These are phyloP conservation scores for Drosophila nigricruria DNA, from an alignment of 2,888 invertebrate species.

Conservation along the genomic window DNA sequence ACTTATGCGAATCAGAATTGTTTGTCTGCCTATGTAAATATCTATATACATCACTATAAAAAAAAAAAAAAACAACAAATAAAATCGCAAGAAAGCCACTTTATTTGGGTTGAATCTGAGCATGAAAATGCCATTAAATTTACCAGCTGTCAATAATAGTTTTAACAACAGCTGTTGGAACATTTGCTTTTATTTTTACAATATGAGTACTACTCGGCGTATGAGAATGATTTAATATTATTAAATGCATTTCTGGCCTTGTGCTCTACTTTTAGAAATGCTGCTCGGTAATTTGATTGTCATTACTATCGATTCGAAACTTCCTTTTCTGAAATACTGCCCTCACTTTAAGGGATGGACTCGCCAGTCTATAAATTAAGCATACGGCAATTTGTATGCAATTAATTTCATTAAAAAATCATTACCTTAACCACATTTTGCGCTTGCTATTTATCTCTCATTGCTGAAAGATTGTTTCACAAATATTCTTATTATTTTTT, in stretches of 20 bases:
- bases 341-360: neutral
- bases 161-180: conserved; percentile 43
- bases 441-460: conserved; percentile 18
- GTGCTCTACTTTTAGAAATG: neutral
- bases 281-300: neutral
- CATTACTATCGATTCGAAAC: conserved; percentile 10
- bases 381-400: neutral
- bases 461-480: conserved; percentile 1
- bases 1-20: conserved; percentile 23
- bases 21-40: conserved; percentile 1
- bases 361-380: neutral
- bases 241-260: conserved; percentile 23
- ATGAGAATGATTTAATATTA: conserved; percentile 14
- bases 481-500: conserved; percentile 2
- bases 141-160: conserved; percentile 60
- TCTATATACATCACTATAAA: conserved; percentile 6
- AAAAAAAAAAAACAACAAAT: conserved; percentile 32
- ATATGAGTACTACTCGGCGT: conserved; percentile 27
- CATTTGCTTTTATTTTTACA: conserved; percentile 39
- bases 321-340: conserved; percentile 7
- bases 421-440: conserved; percentile 28
- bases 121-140: conserved; percentile 57
- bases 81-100: conserved; percentile 15
- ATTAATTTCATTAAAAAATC: conserved; percentile 5
- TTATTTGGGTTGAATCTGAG: conserved; percentile 45